A percentile compares a stretch with the other conserved stretches of the same genome.
phyloP scores from a whole-genome alignment of 2,888 invertebrate species.

The Eutolmus rufibarbis region DNA sequence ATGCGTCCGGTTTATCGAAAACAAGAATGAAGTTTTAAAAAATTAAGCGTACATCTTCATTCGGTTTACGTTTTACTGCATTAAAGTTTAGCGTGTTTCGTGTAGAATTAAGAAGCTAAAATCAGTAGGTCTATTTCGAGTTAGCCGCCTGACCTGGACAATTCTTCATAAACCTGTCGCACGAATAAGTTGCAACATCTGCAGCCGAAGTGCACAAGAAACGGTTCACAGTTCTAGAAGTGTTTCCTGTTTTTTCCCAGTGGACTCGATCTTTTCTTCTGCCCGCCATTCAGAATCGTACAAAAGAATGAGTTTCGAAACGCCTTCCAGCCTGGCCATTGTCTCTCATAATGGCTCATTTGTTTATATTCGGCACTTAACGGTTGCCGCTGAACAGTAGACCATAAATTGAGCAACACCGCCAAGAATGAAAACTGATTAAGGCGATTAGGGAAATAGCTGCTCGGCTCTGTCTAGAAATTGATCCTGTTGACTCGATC shows the following conservation, averaged over 20 bases:
- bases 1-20: no score
- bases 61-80: no score
- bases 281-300: neutral
- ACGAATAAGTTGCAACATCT: neutral
- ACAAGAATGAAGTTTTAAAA: no score
- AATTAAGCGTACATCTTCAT: no score
- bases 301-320: conserved; percentile 21
- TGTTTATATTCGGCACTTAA: conserved; percentile 35
- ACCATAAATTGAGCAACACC: conserved; percentile 9
- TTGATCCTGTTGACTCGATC: neutral
- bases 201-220: neutral
- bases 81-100: neutral
- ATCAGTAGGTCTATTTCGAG: neutral
- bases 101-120: neutral
- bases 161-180: neutral
- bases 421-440: neutral
- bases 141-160: neutral
- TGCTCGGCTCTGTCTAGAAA: neutral
- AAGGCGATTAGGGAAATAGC: conserved; percentile 2
- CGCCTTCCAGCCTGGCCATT: conserved; percentile 15
- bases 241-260: conserved; percentile 2
- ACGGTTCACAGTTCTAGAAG: conserved; percentile 10
- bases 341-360: conserved; percentile 29
- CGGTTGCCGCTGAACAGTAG: conserved; percentile 6
- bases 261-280: neutral